A percentile compares a stretch with the other conserved stretches of the same genome.
These are phyloP conservation scores for Oreochromis niloticus DNA, from an alignment of 2,113 vertebrate genomes.

Conservation along the genomic window DNA sequence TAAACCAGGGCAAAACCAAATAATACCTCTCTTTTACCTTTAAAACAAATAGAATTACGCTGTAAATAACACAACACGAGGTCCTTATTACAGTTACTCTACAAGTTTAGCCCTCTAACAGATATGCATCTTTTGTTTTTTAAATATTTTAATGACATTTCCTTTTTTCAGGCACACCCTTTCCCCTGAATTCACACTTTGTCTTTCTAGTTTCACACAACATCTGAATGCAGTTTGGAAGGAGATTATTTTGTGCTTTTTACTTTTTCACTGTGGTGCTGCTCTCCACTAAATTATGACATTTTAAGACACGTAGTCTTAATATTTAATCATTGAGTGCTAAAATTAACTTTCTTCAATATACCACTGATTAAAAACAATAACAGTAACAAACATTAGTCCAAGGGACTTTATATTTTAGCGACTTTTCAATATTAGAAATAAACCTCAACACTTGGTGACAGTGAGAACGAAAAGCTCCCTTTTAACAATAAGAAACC, in stretches of 20 bases:
- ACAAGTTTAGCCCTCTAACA: neutral
- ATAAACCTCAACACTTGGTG: neutral
- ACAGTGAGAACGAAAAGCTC: neutral
- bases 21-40: neutral
- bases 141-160: neutral
- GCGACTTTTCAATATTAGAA: neutral
- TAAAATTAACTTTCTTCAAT: neutral
- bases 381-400: neutral
- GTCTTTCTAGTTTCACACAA: neutral
- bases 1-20: neutral
- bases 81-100: neutral
- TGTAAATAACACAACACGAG: neutral
- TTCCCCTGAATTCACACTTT: neutral
- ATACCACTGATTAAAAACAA: neutral
- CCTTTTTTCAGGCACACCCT: neutral
- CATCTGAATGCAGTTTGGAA: neutral
- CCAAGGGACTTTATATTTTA: neutral
- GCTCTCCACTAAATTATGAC: neutral
- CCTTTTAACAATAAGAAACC: neutral
- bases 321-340: neutral
- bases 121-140: neutral
- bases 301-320: neutral
- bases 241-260: neutral
- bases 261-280: neutral
- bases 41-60: neutral